phyloP scores from a whole-genome alignment of 35 echinoderm and acorn worm species.

The Ophiothrix spiculata region DNA sequence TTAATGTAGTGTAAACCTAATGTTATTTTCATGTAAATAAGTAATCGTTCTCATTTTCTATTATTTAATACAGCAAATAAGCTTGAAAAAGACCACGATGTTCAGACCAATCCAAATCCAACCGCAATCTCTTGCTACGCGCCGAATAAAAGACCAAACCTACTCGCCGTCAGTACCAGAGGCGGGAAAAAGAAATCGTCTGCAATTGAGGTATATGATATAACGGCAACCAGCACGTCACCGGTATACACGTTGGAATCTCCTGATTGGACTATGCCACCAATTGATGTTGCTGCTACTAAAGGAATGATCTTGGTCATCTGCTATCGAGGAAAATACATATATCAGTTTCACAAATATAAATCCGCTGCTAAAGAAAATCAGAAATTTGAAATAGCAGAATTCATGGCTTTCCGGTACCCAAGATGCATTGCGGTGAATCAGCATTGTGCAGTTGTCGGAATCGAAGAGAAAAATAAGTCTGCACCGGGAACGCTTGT shows the following conservation, averaged over 20 bases:
- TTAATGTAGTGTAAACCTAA: no score
- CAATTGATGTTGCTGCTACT: not conserved
- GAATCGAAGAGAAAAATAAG: not conserved
- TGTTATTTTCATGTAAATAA: no score
- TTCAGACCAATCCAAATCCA: not conserved
- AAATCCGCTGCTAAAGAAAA: not conserved
- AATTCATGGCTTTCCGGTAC: not conserved
- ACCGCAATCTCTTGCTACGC: not conserved
- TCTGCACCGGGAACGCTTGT: not conserved
- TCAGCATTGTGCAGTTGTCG: not conserved
- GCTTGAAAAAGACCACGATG: not conserved
- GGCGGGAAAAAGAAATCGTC: not conserved
- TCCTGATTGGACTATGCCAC: not conserved
- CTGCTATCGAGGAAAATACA: not conserved
- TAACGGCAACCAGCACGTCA: not conserved
- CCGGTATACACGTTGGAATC: not conserved
- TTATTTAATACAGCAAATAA: not conserved
- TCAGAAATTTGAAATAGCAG: not conserved
- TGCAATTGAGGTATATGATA: not conserved
- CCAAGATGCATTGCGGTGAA: slow-evolving; percentile 3
- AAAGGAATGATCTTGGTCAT: slow-evolving; percentile 10
- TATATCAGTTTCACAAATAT: slow-evolving; percentile 3
- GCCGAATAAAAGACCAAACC: not conserved
- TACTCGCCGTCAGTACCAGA: not conserved
- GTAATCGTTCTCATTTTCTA: not conserved